These are phyloP conservation scores for Turdus rufiventris DNA, from an alignment of 2,113 vertebrate species.

Conservation along the genomic window DNA sequence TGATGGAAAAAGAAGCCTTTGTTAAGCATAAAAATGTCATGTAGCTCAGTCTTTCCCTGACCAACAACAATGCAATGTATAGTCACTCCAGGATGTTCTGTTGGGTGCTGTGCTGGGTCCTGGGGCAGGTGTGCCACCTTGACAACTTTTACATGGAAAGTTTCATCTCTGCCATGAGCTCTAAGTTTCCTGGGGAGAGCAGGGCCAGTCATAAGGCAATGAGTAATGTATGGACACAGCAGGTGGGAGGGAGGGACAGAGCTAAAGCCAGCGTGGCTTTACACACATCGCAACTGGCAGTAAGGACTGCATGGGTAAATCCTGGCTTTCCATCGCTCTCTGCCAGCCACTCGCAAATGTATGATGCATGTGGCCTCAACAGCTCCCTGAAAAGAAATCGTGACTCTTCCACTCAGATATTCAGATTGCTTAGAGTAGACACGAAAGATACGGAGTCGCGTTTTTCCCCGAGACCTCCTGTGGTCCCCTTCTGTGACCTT, in stretches of 20 bases:
- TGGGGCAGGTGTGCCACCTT: neutral
- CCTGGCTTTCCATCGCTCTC: neutral
- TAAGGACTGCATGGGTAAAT: neutral
- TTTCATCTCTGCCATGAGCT: neutral
- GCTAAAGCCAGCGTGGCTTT: accelerated
- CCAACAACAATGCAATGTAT: accelerated
- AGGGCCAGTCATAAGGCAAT: neutral
- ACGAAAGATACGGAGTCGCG: accelerated
- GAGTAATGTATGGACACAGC: neutral
- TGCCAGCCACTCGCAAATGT: neutral
- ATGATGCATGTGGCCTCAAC: neutral
- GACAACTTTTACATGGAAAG: neutral
- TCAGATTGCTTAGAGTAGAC: neutral
- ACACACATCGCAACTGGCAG: neutral
- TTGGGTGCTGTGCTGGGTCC: accelerated
- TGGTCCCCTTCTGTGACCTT: neutral
- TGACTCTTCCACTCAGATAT: neutral
- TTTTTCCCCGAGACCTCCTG: neutral
- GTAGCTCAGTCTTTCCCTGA: neutral
- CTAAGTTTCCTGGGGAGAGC: neutral
- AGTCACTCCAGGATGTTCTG: neutral
- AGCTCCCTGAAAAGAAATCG: neutral
- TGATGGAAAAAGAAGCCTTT: neutral
- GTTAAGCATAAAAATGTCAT: neutral
- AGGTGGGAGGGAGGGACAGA: neutral